Conservation (phyloP, 2,797 vertebrate species). For the Sylvilagus floridanus region DNA sequence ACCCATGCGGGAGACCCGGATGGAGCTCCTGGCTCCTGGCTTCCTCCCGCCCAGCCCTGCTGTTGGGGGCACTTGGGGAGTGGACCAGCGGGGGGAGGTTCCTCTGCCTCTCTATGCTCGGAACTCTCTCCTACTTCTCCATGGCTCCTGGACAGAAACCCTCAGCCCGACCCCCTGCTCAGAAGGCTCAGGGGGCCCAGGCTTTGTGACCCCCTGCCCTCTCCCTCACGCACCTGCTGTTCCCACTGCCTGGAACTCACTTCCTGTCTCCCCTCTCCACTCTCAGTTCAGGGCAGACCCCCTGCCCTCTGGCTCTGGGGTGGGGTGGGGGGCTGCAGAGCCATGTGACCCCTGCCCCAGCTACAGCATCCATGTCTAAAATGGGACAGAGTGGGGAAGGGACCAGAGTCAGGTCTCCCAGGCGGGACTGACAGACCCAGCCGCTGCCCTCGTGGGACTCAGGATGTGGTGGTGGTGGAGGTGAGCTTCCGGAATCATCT, state of each 20-base stretch:
- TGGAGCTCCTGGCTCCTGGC: too few relatives aligned
- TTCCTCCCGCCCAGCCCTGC: too few relatives aligned
- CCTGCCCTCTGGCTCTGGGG: not conserved
- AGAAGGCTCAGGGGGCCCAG: not conserved
- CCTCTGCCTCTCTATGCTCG: not conserved
- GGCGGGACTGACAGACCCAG: not conserved
- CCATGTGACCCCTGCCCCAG: not conserved
- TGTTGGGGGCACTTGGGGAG: too few relatives aligned
- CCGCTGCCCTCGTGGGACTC: conserved; percentile 4
- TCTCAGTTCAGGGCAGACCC: not conserved
- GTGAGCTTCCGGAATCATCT: conserved; percentile 61
- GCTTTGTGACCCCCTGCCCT: too few relatives aligned
- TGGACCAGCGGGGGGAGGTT: too few relatives aligned
- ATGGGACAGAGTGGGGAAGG: not conserved
- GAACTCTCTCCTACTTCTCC: not conserved
- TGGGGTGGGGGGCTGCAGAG: not conserved
- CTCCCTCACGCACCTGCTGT: not conserved
- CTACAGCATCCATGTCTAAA: not conserved
- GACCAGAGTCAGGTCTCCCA: not conserved
- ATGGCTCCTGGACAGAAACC: not conserved
- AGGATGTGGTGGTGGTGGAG: not conserved
- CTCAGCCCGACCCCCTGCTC: not conserved
- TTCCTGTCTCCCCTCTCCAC: not conserved
- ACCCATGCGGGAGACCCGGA: too few relatives aligned
- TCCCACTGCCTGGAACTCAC: not conserved